A percentile compares a stretch with the other conserved stretches of the same genome.
Evolutionary conservation across 2,797 vertebrate genomes (phyloP).

Genomic region (Coendou prehensilis): DNA sequence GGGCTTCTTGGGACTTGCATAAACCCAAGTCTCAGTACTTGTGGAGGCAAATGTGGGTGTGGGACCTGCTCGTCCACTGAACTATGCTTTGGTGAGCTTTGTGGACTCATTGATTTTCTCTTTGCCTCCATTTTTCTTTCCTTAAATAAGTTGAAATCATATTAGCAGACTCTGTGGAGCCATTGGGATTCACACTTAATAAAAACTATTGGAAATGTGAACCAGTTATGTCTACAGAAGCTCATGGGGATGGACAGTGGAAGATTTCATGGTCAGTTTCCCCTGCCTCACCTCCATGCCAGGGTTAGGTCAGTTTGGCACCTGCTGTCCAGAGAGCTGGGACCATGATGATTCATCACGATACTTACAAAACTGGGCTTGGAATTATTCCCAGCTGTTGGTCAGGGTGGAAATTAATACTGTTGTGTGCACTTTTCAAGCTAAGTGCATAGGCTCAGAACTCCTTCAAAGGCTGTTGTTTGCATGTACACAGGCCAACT

Average conservation of each 20-base stretch:
- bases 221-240: background rate
- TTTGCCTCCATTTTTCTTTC: slow-evolving; percentile 24
- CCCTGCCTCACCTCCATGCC: too few species aligned
- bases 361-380: background rate
- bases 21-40: too few species aligned
- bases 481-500: background rate
- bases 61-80: background rate
- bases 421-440: background rate
- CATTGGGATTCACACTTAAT: slow-evolving; percentile 23
- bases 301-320: slow-evolving; percentile 67
- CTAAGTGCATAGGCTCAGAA: background rate
- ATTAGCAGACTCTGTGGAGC: slow-evolving; percentile 2
- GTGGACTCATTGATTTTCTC: background rate
- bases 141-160: slow-evolving; percentile 1
- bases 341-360: background rate
- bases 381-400: background rate
- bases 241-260: background rate
- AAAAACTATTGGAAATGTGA: slow-evolving; percentile 43
- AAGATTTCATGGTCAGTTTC: background rate
- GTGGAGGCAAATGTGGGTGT: background rate
- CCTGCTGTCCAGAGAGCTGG: background rate
- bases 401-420: background rate
- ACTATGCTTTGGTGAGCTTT: background rate
- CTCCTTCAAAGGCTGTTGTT: slow-evolving; percentile 4
- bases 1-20: background rate